Base-by-base conservation (phyloP, 2,888 invertebrate genomes). In the Lycocerus yunnanus region DNA sequence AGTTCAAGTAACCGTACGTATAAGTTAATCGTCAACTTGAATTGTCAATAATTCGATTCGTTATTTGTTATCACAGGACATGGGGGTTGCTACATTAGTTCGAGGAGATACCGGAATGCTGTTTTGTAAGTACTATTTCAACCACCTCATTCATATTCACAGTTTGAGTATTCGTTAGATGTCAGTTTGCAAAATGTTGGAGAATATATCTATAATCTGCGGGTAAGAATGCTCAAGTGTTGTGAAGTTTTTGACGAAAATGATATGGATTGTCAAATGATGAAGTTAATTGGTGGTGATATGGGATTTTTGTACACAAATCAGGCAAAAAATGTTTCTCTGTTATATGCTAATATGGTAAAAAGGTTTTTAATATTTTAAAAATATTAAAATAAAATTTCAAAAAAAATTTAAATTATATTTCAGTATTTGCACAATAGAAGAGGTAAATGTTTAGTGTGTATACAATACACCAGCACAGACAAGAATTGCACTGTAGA, bases 311-410 rank as follows among this genome's bases (percentile, higher is more conserved):
- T 86, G 15, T 77, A 81, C 59, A 78, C 83, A 3, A 82, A 80
- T 58, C 75, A 80, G 61, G 78, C 78, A 5, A 85, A 82, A 80
- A 86, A 86, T 76, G 80, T 85, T 16, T 85, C 87, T 0, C 75
- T 87, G n/a, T 81, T 87, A 21, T 85, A 85, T 73, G 86, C 87
- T 21, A 87, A 86, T 78, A 82, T 87, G 83, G 86, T 86, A 83
- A 78, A 67, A 18, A 10, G 1, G 5, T 20, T 18, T 18, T 20
- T 63, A 13, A 14, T n/a, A n/a, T n/a, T n/a, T n/a, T n/a, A n/a
- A n/a, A n/a, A n/a, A n/a, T n/a, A n/a, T n/a, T n/a, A n/a, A n/a
- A n/a, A n/a, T n/a, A n/a, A n/a, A n/a, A n/a, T n/a, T n/a, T n/a
- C 9, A 21, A 21, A 43, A 43, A n/a, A 43, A n/a, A n/a, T 65